phyloP scores from a whole-genome alignment of 2,888 invertebrate genomes.

The Chaitophorus viminalis region DNA sequence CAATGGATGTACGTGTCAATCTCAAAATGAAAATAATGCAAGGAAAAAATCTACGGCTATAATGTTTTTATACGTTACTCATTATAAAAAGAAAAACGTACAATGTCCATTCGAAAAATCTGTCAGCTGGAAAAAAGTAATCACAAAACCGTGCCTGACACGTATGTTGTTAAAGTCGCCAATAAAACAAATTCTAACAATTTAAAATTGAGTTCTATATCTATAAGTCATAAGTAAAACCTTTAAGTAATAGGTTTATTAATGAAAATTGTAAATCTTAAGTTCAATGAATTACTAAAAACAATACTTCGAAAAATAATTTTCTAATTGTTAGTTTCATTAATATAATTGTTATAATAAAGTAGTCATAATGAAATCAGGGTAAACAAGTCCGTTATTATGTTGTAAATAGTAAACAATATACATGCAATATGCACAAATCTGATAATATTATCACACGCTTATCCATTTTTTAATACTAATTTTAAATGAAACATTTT shows the following conservation, averaged over 20 bases:
- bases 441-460: background rate
- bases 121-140: constrained; percentile 30
- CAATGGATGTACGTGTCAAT: constrained; percentile 58
- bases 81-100: constrained; percentile 44
- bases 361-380: background rate
- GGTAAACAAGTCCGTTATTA: background rate
- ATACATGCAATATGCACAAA: background rate
- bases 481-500: background rate
- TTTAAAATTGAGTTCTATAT: constrained; percentile 2
- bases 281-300: background rate
- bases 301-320: background rate
- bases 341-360: background rate
- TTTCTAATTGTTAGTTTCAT: background rate
- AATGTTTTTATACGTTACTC: constrained; percentile 28
- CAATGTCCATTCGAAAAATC: constrained; percentile 37
- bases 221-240: background rate
- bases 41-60: constrained; percentile 18
- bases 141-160: constrained; percentile 54
- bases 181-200: background rate
- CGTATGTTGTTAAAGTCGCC: constrained; percentile 13
- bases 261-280: background rate
- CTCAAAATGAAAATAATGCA: constrained; percentile 31
- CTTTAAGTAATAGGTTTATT: background rate
- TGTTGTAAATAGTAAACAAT: background rate
- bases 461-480: background rate